Conservation (phyloP, 2,113 vertebrate species). For the Esox niger region DNA sequence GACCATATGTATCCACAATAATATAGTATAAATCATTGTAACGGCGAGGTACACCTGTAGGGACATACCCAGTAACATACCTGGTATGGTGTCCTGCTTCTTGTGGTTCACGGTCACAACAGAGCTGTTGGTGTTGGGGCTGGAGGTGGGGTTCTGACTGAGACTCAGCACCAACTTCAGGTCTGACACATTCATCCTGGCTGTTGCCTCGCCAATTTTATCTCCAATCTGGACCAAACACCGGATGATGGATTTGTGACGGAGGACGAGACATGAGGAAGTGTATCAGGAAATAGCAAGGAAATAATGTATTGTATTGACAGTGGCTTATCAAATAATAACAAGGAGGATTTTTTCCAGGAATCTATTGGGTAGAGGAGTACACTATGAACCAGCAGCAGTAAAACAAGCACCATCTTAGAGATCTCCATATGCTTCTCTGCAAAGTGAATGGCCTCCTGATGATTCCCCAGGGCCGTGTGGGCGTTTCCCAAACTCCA, state of each 20-base stretch:
- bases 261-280: neutral
- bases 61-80: conserved; percentile 50
- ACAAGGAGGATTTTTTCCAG: conserved; percentile 1
- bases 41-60: too few relatives aligned
- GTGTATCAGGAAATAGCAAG: neutral
- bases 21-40: too few relatives aligned
- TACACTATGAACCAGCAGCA: conserved; percentile 18
- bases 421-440: conserved; percentile 97
- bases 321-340: neutral
- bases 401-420: conserved; percentile 82
- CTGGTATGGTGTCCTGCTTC: conserved; percentile 62
- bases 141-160: conserved; percentile 75
- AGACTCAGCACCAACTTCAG: conserved; percentile 89
- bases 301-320: neutral
- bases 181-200: conserved; percentile 90
- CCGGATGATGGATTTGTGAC: conserved; percentile 6
- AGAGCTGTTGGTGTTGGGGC: conserved; percentile 77
- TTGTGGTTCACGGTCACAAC: conserved; percentile 68
- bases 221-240: conserved; percentile 76
- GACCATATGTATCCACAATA: too few relatives aligned
- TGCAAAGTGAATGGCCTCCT: conserved; percentile 91
- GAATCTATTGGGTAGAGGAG: conserved; percentile 6
- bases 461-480: conserved; percentile 92
- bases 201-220: conserved; percentile 85
- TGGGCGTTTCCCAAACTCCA: conserved; percentile 98